Evolutionary conservation across 2,113 vertebrate genomes (phyloP), one percentile per base, ranked within the genome.

Genomic region (Brachypteracias leptosomus): DNA sequence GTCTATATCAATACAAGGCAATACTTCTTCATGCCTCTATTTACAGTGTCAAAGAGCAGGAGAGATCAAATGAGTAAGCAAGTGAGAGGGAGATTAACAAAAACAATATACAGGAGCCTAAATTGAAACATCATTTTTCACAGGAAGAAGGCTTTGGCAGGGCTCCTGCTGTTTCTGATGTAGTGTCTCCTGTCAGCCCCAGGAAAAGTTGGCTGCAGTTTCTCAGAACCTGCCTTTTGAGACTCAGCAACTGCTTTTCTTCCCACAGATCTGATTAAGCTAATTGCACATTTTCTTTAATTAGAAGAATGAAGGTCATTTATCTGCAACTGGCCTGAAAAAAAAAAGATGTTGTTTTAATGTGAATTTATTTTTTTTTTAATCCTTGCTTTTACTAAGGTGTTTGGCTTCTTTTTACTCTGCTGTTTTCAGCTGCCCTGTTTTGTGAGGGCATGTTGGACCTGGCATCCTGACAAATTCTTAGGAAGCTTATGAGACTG

Each of bases 201-300:
- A 80, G 78, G 66, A 95, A 96, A 95, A 89, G 52, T 66, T 96
- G 95, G 95, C 94, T 93, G 96, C 83, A 97, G 88, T 96, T 96
- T 96, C 96, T 97, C 95, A 93, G 88, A 97, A 97, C 85, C 96
- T 97, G 96, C 55, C 91, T 97, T 97, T 97, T 95, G 88, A 97
- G 96, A 96, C 86, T 92, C 58, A 33, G 40, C 0, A 70, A 94
- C 96, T 95, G 89, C 79, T 97, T 97, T 94, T 90, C 85, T 95
- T 97, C 96, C 88, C 87, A 91, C 89, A 97, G 96, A 93, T 88
- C 95, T 96, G 89, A 96, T 92, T 96, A 97, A 93, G 80, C 83
- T 97, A 96, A 96, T 97, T 97, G 84, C 84, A 72, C 85, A 71
- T 95, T 97, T 96, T 93, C 87, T 96, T 90, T 88, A 95, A 97